A percentile compares a stretch with the other conserved stretches of the same genome.
phyloP scores from a whole-genome alignment of 2,797 vertebrate species.

The Otolemur crassicaudatus region DNA sequence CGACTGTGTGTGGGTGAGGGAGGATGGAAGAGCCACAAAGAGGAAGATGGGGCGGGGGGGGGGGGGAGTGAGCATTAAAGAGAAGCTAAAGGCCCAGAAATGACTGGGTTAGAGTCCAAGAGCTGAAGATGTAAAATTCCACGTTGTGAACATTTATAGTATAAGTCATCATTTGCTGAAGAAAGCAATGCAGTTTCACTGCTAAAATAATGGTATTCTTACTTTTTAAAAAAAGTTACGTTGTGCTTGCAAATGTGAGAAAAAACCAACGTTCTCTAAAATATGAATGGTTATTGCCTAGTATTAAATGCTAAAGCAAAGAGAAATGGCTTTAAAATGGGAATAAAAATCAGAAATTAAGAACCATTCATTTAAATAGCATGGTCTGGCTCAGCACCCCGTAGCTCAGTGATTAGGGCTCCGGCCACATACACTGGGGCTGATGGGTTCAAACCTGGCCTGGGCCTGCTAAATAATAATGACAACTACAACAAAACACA shows the following conservation, averaged over 20 bases:
- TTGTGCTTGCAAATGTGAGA: background rate
- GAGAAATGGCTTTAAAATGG: constrained; percentile 50
- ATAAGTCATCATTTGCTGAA: background rate
- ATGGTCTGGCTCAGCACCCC: background rate
- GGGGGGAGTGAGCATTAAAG: fast-evolving
- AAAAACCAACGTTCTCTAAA: background rate
- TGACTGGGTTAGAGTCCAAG: background rate
- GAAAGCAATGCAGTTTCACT: background rate
- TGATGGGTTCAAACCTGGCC: no score
- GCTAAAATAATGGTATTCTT: constrained; percentile 6
- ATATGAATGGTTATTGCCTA: background rate
- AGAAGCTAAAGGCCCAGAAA: background rate
- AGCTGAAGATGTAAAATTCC: background rate
- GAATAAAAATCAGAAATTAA: constrained; percentile 41
- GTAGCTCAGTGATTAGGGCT: no score
- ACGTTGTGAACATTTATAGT: background rate
- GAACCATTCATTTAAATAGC: constrained; percentile 25
- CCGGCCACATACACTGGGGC: no score
- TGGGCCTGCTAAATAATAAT: no score
- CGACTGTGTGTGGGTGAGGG: background rate
- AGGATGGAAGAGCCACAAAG: background rate
- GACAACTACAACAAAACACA: no score
- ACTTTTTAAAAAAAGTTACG: background rate
- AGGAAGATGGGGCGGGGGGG: background rate
- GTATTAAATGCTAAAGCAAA: constrained; percentile 24